phyloP scores from a whole-genome alignment of 1,140 invertebrate genomes.

The Yoshiicerus persimilis region DNA sequence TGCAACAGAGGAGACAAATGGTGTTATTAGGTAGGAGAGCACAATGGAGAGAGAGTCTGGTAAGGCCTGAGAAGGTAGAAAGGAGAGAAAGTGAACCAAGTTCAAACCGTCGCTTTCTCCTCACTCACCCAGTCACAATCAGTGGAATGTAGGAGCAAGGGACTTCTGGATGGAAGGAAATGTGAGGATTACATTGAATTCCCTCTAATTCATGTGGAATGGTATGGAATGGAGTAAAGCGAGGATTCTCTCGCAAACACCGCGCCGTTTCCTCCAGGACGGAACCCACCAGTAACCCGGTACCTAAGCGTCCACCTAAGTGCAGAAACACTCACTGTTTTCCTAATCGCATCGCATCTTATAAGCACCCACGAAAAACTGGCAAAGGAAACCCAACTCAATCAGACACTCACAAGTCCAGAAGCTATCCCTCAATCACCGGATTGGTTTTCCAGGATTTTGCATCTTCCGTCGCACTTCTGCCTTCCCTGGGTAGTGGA shows the following conservation, averaged over 20 bases:
- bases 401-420: too few relatives aligned
- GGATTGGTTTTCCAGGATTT: too few relatives aligned
- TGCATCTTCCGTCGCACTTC: too few relatives aligned
- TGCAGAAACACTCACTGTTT: too few relatives aligned
- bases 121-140: neutral
- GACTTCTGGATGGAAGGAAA: neutral
- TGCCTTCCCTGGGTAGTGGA: neutral
- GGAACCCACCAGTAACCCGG: too few relatives aligned
- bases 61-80: neutral
- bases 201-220: neutral
- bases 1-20: neutral
- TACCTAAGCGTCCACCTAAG: too few relatives aligned
- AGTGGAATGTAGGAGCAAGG: neutral
- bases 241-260: neutral
- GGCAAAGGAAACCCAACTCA: too few relatives aligned
- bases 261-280: neutral
- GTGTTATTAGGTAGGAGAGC: neutral
- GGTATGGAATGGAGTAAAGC: neutral
- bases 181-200: neutral
- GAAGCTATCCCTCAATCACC: too few relatives aligned
- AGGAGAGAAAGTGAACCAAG: neutral
- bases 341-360: too few relatives aligned
- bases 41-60: neutral
- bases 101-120: neutral
- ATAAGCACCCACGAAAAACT: too few relatives aligned